These are phyloP conservation scores for Epirrhoe tristata DNA, from an alignment of 2,888 invertebrate genomes.

Conservation along the genomic window DNA sequence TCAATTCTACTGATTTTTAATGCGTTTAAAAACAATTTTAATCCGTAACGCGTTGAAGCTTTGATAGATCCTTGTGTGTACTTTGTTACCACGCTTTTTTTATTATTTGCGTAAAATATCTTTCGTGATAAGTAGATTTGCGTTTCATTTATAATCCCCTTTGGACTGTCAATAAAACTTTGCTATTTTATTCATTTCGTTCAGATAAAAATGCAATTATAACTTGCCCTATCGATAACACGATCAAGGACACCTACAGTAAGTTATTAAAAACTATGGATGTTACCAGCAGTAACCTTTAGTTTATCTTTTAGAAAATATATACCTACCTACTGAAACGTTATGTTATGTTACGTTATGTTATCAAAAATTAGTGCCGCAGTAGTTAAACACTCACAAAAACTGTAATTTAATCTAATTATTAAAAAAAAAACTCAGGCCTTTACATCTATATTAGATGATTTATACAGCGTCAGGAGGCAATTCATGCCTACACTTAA, in stretches of 20 bases:
- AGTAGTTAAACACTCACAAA: too few species aligned
- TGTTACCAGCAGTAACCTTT: constrained; percentile 10
- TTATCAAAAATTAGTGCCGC: background rate
- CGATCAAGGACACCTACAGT: constrained; percentile 37
- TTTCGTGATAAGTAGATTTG: background rate
- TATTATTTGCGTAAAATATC: background rate
- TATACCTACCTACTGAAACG: constrained; percentile 9
- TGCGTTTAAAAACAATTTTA: too few species aligned
- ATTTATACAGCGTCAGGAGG: too few species aligned
- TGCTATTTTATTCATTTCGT: constrained; percentile 11
- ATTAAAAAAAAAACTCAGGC: too few species aligned
- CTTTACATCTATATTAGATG: too few species aligned
- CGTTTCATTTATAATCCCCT: constrained; percentile 6
- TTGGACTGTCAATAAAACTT: background rate
- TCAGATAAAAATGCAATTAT: constrained; percentile 34
- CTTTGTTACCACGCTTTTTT: too few species aligned
- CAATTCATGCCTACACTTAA: too few species aligned
- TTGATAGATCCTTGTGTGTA: too few species aligned
- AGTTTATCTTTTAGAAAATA: constrained; percentile 5
- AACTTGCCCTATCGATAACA: constrained; percentile 44
- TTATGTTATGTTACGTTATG: too few species aligned
- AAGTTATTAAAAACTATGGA: constrained; percentile 4
- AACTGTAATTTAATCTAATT: too few species aligned
- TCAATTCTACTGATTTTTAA: too few species aligned
- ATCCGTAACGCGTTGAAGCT: too few species aligned